phyloP scores from a whole-genome alignment of 2,113 vertebrate genomes.

The Stictonetta naevosa region DNA sequence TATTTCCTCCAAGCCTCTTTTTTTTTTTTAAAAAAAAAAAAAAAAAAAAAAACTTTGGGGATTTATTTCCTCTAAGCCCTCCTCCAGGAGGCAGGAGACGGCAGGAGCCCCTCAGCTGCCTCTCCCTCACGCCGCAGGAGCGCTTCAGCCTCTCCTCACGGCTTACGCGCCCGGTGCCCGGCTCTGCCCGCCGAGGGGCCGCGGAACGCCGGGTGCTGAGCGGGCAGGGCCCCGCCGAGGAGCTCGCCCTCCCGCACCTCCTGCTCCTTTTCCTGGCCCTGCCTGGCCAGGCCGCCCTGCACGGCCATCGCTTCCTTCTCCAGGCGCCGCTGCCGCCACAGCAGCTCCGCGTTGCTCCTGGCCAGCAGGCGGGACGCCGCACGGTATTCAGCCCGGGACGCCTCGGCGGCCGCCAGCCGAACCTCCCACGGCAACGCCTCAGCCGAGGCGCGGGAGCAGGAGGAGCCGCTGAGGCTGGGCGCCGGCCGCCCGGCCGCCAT shows the following conservation, averaged over 20 bases:
- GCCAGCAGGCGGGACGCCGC: constrained; percentile 51
- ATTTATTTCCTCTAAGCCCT: not conserved
- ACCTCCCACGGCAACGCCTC: too few species aligned
- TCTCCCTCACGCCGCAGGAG: not conserved
- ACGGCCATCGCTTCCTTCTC: constrained; percentile 79
- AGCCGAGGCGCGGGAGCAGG: too few species aligned
- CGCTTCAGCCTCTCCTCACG: not conserved
- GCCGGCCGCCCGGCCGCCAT: too few species aligned
- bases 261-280: constrained; percentile 77
- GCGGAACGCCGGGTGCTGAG: too few species aligned
- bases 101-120: not conserved
- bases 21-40: too few species aligned
- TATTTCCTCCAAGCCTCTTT: not conserved
- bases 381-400: too few species aligned
- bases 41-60: not conserved
- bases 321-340: constrained; percentile 73
- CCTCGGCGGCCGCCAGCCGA: too few species aligned
- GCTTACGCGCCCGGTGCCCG: rapidly evolving
- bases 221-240: too few species aligned
- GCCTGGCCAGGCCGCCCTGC: constrained; percentile 71
- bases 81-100: not conserved
- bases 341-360: constrained; percentile 79
- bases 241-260: constrained; percentile 63
- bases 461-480: too few species aligned
- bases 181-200: too few species aligned